Conservation (phyloP, 2,888 invertebrate species). For the Stenichneumon culpator region DNA sequence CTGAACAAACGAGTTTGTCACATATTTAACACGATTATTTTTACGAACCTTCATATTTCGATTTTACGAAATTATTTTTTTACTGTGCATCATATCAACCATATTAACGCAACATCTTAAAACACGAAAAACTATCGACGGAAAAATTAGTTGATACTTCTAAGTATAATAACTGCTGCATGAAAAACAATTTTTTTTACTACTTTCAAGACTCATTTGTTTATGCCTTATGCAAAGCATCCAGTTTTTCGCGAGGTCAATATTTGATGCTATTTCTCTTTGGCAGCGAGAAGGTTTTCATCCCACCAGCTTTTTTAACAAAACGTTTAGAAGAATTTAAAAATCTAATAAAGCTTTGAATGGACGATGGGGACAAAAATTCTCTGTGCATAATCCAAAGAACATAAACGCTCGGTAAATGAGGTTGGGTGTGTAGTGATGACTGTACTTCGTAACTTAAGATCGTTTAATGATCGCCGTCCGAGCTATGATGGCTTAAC, state of each 20-base stretch:
- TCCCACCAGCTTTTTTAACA: background rate
- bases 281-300: background rate
- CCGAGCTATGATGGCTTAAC: conserved; percentile 8
- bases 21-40: too few relatives aligned
- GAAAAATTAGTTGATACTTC: background rate
- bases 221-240: too few relatives aligned
- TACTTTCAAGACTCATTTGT: too few relatives aligned
- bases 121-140: background rate
- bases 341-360: background rate
- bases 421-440: background rate
- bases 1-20: too few relatives aligned
- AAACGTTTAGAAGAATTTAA: background rate
- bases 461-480: background rate
- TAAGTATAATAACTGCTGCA: background rate
- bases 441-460: background rate
- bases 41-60: too few relatives aligned
- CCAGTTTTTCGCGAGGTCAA: background rate
- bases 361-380: background rate
- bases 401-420: conserved; percentile 6
- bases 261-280: background rate
- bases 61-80: too few relatives aligned
- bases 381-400: background rate
- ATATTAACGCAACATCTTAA: too few relatives aligned
- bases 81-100: too few relatives aligned
- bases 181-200: too few relatives aligned